Evolutionary conservation across 2,113 vertebrate species (phyloP).

Genomic region (Paramormyrops kingsleyae): DNA sequence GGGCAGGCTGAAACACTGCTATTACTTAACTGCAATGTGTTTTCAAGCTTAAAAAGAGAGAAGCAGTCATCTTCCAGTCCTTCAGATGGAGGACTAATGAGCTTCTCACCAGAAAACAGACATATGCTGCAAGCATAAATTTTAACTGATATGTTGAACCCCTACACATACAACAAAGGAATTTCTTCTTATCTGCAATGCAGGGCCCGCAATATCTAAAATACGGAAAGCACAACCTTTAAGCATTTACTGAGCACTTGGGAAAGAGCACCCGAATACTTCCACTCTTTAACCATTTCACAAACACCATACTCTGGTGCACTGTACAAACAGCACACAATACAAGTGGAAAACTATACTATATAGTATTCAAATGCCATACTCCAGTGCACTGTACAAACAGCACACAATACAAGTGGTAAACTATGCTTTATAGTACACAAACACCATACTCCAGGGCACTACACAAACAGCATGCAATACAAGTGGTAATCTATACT

Average conservation of each 20-base stretch:
- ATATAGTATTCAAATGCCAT: neutral
- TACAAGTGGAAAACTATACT: neutral
- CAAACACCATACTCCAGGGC: neutral
- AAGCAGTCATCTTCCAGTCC: neutral
- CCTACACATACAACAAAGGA: neutral
- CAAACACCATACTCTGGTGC: neutral
- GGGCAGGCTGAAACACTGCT: neutral
- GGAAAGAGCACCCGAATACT: neutral
- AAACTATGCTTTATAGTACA: no score
- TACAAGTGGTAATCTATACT: no score
- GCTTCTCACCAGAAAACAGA: neutral
- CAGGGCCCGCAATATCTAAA: neutral
- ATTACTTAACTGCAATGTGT: neutral
- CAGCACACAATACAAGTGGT: neutral
- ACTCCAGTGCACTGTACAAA: neutral
- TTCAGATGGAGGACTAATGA: neutral
- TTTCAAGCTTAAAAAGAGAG: neutral
- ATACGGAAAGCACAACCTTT: neutral
- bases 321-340: neutral
- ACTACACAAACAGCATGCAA: neutral
- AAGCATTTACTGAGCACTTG: neutral
- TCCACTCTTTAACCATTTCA: neutral
- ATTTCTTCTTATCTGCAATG: neutral
- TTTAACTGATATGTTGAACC: neutral
- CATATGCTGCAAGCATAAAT: neutral